Percentiles rank a stretch among this genome's conserved stretches.
phyloP scores from a whole-genome alignment of 2,113 vertebrate genomes.

The Origma solitaria region DNA sequence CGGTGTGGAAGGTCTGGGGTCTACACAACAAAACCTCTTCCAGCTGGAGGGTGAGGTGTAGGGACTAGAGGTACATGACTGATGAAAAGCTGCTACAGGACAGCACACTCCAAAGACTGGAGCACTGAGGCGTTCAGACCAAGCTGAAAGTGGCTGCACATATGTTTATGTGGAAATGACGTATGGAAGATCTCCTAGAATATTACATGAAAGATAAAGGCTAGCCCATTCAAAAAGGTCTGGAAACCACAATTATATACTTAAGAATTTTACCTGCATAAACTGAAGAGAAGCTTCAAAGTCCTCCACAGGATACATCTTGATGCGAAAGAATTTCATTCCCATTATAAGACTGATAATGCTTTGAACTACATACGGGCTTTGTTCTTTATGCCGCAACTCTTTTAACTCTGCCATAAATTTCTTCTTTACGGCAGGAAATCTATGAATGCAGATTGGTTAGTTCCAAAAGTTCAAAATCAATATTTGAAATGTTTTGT shows the following conservation, averaged over 20 bases:
- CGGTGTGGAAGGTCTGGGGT: background rate
- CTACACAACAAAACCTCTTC: background rate
- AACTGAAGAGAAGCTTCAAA: constrained; percentile 99
- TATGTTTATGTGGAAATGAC: background rate
- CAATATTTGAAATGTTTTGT: background rate
- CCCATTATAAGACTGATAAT: constrained; percentile 99
- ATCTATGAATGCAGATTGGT: constrained; percentile 71
- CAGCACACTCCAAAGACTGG: background rate
- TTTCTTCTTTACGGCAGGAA: constrained; percentile 96
- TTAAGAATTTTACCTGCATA: constrained; percentile 86
- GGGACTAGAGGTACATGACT: background rate
- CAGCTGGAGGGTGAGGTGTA: background rate
- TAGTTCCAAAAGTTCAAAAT: background rate
- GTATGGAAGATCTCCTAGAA: background rate
- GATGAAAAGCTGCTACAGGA: background rate
- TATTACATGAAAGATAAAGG: background rate
- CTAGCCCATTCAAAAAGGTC: background rate
- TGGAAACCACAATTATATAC: background rate
- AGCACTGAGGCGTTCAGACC: background rate
- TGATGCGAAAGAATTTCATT: constrained; percentile 98
- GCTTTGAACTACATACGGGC: constrained; percentile 89
- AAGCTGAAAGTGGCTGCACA: background rate
- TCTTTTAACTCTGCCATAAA: constrained; percentile 97
- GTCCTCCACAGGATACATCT: constrained; percentile 99
- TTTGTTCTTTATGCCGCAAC: constrained; percentile 93